These are phyloP conservation scores for Tyria jacobaeae DNA, from an alignment of 2,888 invertebrate species.

Conservation along the genomic window DNA sequence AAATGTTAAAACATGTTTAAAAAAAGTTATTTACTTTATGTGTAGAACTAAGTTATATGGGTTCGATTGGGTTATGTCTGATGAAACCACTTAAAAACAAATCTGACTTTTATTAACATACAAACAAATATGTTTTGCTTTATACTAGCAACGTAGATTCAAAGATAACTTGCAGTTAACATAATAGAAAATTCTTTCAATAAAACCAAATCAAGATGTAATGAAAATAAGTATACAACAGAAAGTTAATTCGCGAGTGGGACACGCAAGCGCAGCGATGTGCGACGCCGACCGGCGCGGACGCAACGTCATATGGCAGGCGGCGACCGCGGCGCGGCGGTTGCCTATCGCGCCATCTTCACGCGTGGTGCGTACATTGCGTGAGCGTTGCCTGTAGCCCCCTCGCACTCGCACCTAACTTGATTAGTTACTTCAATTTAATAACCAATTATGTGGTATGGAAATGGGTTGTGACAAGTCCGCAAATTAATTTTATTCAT, in stretches of 20 bases:
- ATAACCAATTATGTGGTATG: conserved; percentile 44
- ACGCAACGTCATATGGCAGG: conserved; percentile 49
- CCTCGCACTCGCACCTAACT: conserved; percentile 49
- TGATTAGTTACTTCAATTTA: conserved; percentile 59
- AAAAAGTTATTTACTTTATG: too few species aligned
- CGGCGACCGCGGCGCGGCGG: conserved; percentile 43
- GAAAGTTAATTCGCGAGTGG: conserved; percentile 51
- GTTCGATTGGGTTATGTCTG: not conserved
- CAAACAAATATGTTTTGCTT: not conserved
- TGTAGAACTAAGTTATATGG: too few species aligned
- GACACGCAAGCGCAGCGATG: conserved; percentile 51
- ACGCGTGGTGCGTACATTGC: conserved; percentile 61
- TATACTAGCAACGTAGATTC: not conserved
- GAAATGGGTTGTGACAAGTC: conserved; percentile 20
- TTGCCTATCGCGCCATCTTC: conserved; percentile 76
- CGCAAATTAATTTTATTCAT: conserved; percentile 6
- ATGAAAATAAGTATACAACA: conserved; percentile 29
- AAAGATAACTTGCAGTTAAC: not conserved
- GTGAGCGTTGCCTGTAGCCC: conserved; percentile 47
- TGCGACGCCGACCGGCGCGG: conserved; percentile 39
- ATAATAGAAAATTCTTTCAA: not conserved
- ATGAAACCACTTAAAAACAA: not conserved
- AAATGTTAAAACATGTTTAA: too few species aligned
- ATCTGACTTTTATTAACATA: not conserved
- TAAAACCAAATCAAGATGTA: conserved; percentile 11